Base-by-base conservation (phyloP, 2,888 invertebrate genomes). In the Theretra japonica region DNA sequence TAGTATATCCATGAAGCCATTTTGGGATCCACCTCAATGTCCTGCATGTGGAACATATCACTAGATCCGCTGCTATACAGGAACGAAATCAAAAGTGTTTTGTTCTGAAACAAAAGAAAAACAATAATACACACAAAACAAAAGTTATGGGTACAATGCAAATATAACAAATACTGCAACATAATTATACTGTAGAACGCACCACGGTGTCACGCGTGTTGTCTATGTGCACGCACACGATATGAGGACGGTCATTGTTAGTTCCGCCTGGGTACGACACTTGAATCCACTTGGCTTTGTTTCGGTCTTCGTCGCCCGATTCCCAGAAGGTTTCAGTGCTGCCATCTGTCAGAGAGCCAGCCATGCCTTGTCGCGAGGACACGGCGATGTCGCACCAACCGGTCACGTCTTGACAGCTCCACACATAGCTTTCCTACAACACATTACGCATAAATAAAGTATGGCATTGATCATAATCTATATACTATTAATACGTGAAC, bases 271-370 rank as follows among this genome's bases (percentile, higher is more conserved):
- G 93, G 88, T 87, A 94, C 74, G 77, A 68, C 57, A 94, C 77
- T 71, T 97, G 97, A 41, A 98, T 95, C 82, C 96, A 96, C 91
- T 99, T 99, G 30, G 98, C 97, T 88, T 98, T 98, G 88, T 98
- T 98, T 73, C 97, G 95, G 91, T 99, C 99, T 85, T 99, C 99
- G 83, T 99, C 99, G 0, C 99, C 99, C 56, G 99, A 99, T 92
- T 99, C 99, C 99, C 99, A 99, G 92, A 99, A 99, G 0, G 99
- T 99, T 89, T 99, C 99, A 0, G 99, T 99, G 6, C 98, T 98
- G 82, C 97, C 97, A 87, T 99, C 99, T 0, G 97, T 97, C 21
- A 99, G 95, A 77, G 98, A 98, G 2, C 97, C 97, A 4, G 98
- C 96, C 98, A 99, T 98, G 8, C 98, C 99, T 83, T 97, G 98